Base-by-base conservation (phyloP, 1,140 invertebrate species). In the Agrypnia vestita region DNA sequence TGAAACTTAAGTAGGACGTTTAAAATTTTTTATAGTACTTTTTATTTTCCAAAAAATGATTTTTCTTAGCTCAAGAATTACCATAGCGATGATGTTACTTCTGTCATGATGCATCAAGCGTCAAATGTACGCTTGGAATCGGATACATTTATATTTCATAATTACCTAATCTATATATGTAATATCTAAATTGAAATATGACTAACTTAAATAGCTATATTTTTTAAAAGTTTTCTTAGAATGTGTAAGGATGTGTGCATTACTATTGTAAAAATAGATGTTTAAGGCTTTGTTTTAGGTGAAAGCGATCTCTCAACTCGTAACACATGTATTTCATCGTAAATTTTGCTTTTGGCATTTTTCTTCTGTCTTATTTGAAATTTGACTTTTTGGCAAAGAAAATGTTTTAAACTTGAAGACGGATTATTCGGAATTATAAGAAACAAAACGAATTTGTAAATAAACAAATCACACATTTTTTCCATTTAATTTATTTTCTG, bases 401-500 rank as follows among this genome's bases (percentile, higher is more conserved):
- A 74, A n/a, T 71, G 47, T 21, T 71, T 51, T 51, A 43, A 35
- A 35, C 49, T 51, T 51, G 67, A 47, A 49, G 35, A 69, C 9
- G n/a, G 12, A n/a, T 69, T 69, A 69, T 35, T 11, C 46, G 25
- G 47, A 19, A 71, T 51, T 51, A n/a, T 71, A 71, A 11, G 9
- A 51, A 71, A 25, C 11, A 44, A 21, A 67, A 46, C 4, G 7
- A 13, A 51, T 51, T 12, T 13, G n/a, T 46, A 46, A 67, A 46
- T 19, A 69, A 19, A 69, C 17, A 49, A 49, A 47, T 47, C 15
- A 47, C 11, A 46, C 46, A 69, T 47, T 55, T 53, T 55, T 80
- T 80, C 21, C 53, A 46, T 80, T 80, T 80, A 51, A 80, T 80
- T 79, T 79, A 79, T 79, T 79, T 78, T 62, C 25, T 61, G 43